Percentiles rank a stretch among this genome's conserved stretches.
Conservation (phyloP, 2,113 vertebrate species). For the Andinoacara biseriatus region DNA sequence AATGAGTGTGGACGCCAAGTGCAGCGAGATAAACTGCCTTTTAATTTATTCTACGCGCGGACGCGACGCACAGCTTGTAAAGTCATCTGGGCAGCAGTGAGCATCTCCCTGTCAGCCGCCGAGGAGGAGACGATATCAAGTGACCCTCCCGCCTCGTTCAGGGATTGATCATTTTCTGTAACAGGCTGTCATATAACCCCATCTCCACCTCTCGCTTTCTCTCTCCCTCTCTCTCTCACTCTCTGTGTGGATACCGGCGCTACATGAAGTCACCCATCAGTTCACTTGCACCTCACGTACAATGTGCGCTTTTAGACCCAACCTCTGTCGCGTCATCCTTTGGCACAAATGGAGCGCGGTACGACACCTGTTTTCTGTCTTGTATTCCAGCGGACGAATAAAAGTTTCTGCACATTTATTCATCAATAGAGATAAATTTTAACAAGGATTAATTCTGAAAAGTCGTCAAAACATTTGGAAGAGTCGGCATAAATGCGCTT, state of each 20-base stretch:
- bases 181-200: constrained; percentile 40
- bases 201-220: constrained; percentile 16
- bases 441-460: background rate
- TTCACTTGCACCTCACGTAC: constrained; percentile 80
- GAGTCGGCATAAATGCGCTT: background rate
- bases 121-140: constrained; percentile 41
- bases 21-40: constrained; percentile 1
- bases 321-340: constrained; percentile 68
- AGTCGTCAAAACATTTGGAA: constrained; percentile 1
- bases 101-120: constrained; percentile 52
- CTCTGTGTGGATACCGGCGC: constrained; percentile 33
- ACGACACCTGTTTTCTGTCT: constrained; percentile 13
- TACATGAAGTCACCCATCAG: constrained; percentile 72
- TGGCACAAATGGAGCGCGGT: constrained; percentile 51
- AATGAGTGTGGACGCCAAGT: constrained; percentile 11
- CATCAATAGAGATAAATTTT: background rate
- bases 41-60: constrained; percentile 36
- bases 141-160: constrained; percentile 59
- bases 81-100: constrained; percentile 54
- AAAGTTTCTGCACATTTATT: background rate
- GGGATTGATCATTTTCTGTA: constrained; percentile 58
- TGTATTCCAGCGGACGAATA: background rate
- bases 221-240: constrained; percentile 10
- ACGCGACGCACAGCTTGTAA: constrained; percentile 28
- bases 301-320: constrained; percentile 60